phyloP scores from a whole-genome alignment of 2,888 invertebrate species.

The Acrobeloides nanus region DNA sequence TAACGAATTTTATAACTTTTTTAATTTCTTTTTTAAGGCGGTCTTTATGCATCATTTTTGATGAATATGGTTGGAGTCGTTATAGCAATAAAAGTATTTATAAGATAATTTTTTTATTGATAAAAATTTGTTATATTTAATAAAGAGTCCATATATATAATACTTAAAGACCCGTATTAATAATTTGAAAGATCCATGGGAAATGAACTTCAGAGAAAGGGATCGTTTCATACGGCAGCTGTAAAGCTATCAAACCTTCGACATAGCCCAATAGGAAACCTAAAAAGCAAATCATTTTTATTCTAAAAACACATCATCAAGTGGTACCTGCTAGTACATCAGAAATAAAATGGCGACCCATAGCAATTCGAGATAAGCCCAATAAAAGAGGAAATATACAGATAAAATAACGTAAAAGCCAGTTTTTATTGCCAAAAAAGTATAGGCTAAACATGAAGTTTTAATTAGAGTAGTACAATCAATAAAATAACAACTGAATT shows the following conservation, averaged over 20 bases:
- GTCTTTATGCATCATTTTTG: too few species aligned
- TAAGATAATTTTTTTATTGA: too few species aligned
- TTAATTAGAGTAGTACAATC: not conserved
- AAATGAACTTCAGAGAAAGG: too few species aligned
- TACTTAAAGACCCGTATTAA: too few species aligned
- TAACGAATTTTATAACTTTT: too few species aligned
- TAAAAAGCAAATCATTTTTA: slow-evolving; percentile 7
- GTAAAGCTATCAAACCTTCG: slow-evolving; percentile 24
- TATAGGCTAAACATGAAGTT: slow-evolving; percentile 1
- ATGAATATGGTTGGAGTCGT: too few species aligned
- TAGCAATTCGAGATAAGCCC: slow-evolving; percentile 70
- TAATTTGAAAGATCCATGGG: too few species aligned
- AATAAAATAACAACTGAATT: slow-evolving; percentile 12
- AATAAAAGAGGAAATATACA: slow-evolving; percentile 61
- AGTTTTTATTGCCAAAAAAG: not conserved
- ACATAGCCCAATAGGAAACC: slow-evolving; percentile 20
- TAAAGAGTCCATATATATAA: too few species aligned
- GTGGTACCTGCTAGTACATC: slow-evolving; percentile 70
- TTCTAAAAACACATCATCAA: slow-evolving; percentile 1
- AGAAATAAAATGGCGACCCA: slow-evolving; percentile 76
- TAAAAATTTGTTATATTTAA: too few species aligned
- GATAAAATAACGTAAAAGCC: slow-evolving; percentile 4
- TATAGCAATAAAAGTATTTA: too few species aligned
- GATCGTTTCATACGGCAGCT: slow-evolving; percentile 16
- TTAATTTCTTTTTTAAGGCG: too few species aligned